Evolutionary conservation across 1,140 invertebrate genomes (phyloP), one percentile per base, ranked within the genome.

Genomic region (Drosophila pectinifera): DNA sequence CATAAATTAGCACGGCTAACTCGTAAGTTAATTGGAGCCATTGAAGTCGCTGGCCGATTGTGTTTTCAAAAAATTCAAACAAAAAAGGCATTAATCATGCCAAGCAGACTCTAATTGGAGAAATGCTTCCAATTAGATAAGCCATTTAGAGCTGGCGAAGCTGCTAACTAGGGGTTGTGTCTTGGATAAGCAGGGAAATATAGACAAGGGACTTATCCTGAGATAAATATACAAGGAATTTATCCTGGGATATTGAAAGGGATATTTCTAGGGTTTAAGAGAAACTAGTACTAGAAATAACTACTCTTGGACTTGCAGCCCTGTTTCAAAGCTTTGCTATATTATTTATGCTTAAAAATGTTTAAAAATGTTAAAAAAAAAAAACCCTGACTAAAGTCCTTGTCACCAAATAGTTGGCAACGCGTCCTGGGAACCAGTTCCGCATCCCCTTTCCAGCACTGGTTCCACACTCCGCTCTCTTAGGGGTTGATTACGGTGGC

Each of bases 11-110:
- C 70, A 42, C 64, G 24, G 26, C 45, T 53, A 56, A 38, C n/a
- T 74, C 59, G 70, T 31, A 53, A 51, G 45, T 74, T 74, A 74
- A 74, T 74, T 75, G 51, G 24, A 57, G 24, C 58, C 56, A 74
- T 64, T 48, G 43, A 38, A 73, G 18, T 8, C n/a, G 20, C 31
- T 36, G 10, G n/a, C n/a, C n/a, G 34, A 46, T 48, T 73, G 20
- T 36, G 16, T 20, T 55, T 53, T 34, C 28, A 6, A 53, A 18
- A 68, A 49, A 43, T 45, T 7, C 39, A 14, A 31, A n/a, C n/a
- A 51, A 26, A n/a, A 45, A 24, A 36, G 10, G 34, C 57, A 75
- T 75, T 75, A 75, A 75, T 75, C 53, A 65, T 22, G 13, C 20
- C 16, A 65, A 56, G 28, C 34, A 34, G 61, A 46, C 34, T 53